phyloP scores from a whole-genome alignment of 2,797 vertebrate species.

The Xiphorhynchus erythropygius region DNA sequence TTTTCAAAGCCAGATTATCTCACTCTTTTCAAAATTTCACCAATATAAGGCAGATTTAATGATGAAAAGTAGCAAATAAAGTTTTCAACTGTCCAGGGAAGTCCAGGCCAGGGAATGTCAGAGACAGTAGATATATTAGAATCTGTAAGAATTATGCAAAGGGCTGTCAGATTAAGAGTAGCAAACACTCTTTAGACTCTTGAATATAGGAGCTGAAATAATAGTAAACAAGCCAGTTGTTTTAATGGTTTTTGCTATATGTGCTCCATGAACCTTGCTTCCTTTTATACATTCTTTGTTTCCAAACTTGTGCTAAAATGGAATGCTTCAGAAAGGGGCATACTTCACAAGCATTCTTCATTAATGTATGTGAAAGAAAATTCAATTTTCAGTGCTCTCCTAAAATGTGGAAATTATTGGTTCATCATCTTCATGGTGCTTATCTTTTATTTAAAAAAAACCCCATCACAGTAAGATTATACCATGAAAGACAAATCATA shows the following conservation, averaged over 20 bases:
- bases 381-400: not conserved
- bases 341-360: not conserved
- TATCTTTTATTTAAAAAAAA: not conserved
- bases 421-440: not conserved
- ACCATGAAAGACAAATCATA: not conserved
- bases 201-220: not conserved
- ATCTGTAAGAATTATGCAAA: not conserved
- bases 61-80: not conserved
- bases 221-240: not conserved
- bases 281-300: not conserved
- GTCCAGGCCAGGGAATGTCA: not conserved
- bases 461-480: rapidly evolving
- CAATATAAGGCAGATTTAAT: not conserved
- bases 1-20: not conserved
- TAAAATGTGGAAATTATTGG: not conserved
- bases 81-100: not conserved
- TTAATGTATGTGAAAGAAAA: not conserved
- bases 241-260: not conserved
- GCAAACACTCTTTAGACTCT: not conserved
- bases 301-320: not conserved
- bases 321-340: not conserved
- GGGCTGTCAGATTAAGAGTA: not conserved
- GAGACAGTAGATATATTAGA: not conserved
- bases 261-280: not conserved
- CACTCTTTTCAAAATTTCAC: not conserved